Conservation (phyloP, 64 coral and sea anemone genomes). For the Porites lutea region DNA sequence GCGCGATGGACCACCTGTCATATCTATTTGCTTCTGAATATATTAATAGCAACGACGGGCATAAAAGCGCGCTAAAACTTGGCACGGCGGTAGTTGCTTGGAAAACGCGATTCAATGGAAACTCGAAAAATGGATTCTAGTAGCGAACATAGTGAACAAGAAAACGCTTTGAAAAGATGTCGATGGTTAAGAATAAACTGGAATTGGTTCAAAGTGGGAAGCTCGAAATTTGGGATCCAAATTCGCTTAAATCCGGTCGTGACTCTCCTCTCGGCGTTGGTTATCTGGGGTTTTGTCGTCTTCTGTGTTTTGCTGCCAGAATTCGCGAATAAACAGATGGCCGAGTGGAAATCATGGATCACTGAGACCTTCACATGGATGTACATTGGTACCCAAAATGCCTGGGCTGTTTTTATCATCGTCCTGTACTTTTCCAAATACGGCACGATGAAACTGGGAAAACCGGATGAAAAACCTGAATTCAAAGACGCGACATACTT, state of each 20-base stretch:
- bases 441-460: conserved; percentile 70
- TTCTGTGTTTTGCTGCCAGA: conserved; percentile 11
- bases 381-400: conserved; percentile 86
- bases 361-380: conserved; percentile 69
- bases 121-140: conserved; percentile 35
- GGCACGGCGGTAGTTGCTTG: background rate
- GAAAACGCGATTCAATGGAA: background rate
- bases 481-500: conserved; percentile 73
- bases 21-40: conserved; percentile 12
- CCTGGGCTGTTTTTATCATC: conserved; percentile 73
- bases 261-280: background rate
- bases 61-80: conserved; percentile 21
- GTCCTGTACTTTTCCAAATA: conserved; percentile 74
- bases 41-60: background rate
- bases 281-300: conserved; percentile 51
- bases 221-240: conserved; percentile 25
- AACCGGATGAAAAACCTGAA: conserved; percentile 76
- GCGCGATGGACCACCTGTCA: conserved; percentile 21
- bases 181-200: conserved; percentile 29
- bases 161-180: conserved; percentile 30
- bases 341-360: conserved; percentile 63
- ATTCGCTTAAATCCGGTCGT: conserved; percentile 62
- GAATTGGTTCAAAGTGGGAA: conserved; percentile 51
- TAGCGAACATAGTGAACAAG: conserved; percentile 7
- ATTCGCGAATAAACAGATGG: conserved; percentile 5